Conservation (phyloP, 1,140 invertebrate genomes). For the Orchestia grillus region DNA sequence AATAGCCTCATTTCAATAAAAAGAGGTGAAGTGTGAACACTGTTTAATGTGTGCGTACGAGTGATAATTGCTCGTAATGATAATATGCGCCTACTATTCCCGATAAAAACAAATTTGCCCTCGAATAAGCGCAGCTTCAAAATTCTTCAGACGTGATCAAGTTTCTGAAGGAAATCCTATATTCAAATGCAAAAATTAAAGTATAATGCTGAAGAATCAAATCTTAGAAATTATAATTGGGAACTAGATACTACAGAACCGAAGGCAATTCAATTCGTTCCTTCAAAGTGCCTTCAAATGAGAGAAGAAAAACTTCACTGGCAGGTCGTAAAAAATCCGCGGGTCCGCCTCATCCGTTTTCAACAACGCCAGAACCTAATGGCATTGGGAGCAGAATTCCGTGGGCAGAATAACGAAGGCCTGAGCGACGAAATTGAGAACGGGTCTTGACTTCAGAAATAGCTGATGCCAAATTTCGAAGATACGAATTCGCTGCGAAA, state of each 20-base stretch:
- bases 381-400: not conserved
- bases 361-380: not conserved
- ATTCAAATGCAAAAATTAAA: not conserved
- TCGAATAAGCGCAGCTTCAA: not conserved
- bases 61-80: too few species aligned
- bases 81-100: not conserved
- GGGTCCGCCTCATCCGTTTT: not conserved
- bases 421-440: not conserved
- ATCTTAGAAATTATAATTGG: not conserved
- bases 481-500: not conserved
- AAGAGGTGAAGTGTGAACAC: too few species aligned
- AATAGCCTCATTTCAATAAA: too few species aligned
- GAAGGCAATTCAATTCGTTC: not conserved
- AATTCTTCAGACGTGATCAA: not conserved
- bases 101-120: not conserved
- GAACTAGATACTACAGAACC: not conserved
- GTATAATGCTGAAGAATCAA: not conserved
- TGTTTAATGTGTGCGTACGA: too few species aligned
- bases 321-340: not conserved
- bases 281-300: not conserved
- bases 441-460: not conserved
- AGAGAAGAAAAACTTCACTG: not conserved
- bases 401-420: not conserved
- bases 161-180: not conserved
- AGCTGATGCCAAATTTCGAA: conserved; percentile 7